Conservation (phyloP, 2,888 invertebrate species). For the Eilema griseolum region DNA sequence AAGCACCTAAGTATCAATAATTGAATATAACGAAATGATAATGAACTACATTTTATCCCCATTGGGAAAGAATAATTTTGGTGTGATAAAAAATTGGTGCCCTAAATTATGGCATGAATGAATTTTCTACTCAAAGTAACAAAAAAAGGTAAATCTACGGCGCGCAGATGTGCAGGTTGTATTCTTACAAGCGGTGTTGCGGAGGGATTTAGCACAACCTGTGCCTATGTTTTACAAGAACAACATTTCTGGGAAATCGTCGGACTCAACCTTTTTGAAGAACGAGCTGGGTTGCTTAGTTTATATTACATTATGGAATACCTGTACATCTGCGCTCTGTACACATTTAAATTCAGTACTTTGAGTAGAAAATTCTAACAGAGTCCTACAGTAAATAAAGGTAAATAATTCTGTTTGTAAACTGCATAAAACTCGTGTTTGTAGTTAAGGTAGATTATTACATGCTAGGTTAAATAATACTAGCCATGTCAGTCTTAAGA, state of each 20-base stretch:
- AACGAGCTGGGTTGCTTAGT: neutral
- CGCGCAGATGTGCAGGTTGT: neutral
- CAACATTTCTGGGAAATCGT: neutral
- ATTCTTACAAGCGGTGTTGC: neutral
- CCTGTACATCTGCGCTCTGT: conserved; percentile 43
- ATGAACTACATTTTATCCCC: neutral
- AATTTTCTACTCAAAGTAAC: neutral
- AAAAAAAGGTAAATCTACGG: neutral
- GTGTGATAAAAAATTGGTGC: neutral
- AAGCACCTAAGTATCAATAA: neutral
- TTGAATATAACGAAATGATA: too few species aligned
- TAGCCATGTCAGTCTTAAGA: too few species aligned
- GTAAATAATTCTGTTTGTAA: conserved; percentile 34
- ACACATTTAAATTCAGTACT: conserved; percentile 38
- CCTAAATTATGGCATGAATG: neutral
- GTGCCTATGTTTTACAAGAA: neutral
- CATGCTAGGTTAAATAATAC: too few species aligned
- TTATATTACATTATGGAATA: conserved; percentile 29
- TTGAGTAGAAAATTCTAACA: conserved; percentile 27
- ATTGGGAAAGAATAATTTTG: neutral
- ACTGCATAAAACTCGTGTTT: neutral
- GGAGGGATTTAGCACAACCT: conserved; percentile 4
- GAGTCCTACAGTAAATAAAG: conserved; percentile 25
- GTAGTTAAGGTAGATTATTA: neutral
- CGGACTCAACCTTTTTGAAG: neutral